These are phyloP conservation scores for Rugalucina vietnamica DNA, from an alignment of 2,888 invertebrate species.

Conservation along the genomic window DNA sequence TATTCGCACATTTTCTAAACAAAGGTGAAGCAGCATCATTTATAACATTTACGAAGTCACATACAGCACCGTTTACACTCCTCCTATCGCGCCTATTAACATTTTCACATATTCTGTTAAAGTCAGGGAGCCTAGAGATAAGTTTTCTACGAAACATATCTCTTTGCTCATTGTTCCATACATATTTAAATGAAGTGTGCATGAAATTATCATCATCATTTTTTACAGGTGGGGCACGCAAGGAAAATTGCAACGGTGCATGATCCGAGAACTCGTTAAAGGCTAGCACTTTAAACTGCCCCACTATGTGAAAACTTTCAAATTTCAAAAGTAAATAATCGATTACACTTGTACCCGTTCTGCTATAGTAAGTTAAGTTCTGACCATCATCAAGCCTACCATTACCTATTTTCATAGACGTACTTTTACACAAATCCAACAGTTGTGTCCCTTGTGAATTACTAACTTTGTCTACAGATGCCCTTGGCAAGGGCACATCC, in stretches of 20 bases:
- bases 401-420: background rate
- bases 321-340: constrained; percentile 9
- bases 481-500: background rate
- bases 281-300: background rate
- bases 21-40: background rate
- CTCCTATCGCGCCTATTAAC: background rate
- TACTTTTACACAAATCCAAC: constrained; percentile 13
- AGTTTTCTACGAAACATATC: background rate
- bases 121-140: background rate
- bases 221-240: background rate
- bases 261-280: constrained; percentile 19
- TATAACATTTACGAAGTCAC: background rate
- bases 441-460: constrained; percentile 3
- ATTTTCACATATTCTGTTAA: background rate
- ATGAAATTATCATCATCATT: background rate
- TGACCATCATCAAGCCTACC: background rate
- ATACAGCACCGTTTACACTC: background rate
- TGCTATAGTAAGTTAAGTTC: constrained; percentile 1
- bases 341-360: background rate
- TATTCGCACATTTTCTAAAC: background rate
- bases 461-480: background rate
- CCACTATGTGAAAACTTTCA: constrained; percentile 5
- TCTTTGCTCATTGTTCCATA: background rate
- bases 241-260: constrained; percentile 8
- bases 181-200: background rate